Evolutionary conservation across 1,140 invertebrate species (phyloP).

Genomic region (Ylistrum balloti): DNA sequence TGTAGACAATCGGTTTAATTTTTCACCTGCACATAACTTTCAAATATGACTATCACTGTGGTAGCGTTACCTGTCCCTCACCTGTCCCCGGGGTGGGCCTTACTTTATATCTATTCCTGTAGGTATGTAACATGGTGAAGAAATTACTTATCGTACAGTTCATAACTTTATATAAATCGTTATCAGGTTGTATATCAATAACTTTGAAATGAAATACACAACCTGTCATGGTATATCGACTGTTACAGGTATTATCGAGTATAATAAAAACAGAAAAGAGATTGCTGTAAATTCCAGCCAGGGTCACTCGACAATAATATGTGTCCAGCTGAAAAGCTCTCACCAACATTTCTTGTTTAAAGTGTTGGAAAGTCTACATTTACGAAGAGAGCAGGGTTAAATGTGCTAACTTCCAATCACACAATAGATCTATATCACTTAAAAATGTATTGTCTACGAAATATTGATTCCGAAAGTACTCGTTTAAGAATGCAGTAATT

Average conservation of each 20-base stretch:
- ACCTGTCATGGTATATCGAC: not conserved
- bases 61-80: not conserved
- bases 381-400: no score
- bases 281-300: not conserved
- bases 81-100: conserved; percentile 14
- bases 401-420: no score
- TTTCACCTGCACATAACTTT: not conserved
- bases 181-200: conserved; percentile 35
- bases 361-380: not conserved
- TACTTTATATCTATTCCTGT: not conserved
- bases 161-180: not conserved
- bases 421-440: no score
- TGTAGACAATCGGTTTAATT: not conserved
- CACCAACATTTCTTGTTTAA: not conserved
- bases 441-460: no score
- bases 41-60: not conserved
- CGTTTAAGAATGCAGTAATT: no score
- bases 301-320: not conserved
- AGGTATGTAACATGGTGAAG: not conserved
- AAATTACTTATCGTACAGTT: conserved; percentile 6
- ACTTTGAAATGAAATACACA: not conserved
- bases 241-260: not conserved
- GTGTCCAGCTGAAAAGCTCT: not conserved
- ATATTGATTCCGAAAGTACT: no score
- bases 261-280: not conserved